These are phyloP conservation scores for Chrysolina oricalcia DNA, from an alignment of 2,888 invertebrate genomes.

Conservation along the genomic window DNA sequence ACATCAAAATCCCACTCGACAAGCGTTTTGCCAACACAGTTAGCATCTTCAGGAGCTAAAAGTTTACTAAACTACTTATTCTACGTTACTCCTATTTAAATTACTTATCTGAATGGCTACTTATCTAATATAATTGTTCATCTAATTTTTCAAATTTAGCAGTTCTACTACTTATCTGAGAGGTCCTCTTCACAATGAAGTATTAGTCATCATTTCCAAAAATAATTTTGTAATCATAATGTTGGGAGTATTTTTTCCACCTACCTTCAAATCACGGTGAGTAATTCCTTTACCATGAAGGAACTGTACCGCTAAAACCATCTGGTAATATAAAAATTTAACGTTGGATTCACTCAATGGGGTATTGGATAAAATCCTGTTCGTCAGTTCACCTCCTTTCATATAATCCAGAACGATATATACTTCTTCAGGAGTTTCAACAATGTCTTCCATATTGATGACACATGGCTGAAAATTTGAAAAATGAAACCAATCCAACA, in stretches of 20 bases:
- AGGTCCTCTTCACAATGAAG: no score
- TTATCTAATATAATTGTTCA: no score
- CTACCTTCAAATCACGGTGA: slow-evolving; percentile 84
- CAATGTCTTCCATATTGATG: slow-evolving; percentile 85
- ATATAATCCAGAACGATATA: slow-evolving; percentile 91
- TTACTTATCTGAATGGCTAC: no score
- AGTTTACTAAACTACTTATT: no score
- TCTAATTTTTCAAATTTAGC: no score
- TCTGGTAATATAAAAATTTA: slow-evolving; percentile 89
- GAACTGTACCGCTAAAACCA: slow-evolving; percentile 88
- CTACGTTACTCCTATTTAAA: no score
- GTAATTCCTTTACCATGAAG: slow-evolving; percentile 86
- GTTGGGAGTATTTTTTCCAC: neutral
- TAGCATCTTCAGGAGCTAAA: no score
- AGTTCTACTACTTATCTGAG: no score
- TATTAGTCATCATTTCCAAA: no score
- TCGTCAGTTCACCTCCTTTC: slow-evolving; percentile 91
- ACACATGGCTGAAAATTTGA: slow-evolving; percentile 81
- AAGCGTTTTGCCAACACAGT: no score
- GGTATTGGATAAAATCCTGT: slow-evolving; percentile 76
- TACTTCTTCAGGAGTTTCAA: slow-evolving; percentile 82
- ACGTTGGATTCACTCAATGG: slow-evolving; percentile 80
- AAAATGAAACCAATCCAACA: neutral
- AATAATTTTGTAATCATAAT: no score
- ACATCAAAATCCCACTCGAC: no score